Percentiles rank a stretch among this genome's conserved stretches.
phyloP scores from a whole-genome alignment of 2,113 vertebrate genomes.

The Dipodomys spectabilis region DNA sequence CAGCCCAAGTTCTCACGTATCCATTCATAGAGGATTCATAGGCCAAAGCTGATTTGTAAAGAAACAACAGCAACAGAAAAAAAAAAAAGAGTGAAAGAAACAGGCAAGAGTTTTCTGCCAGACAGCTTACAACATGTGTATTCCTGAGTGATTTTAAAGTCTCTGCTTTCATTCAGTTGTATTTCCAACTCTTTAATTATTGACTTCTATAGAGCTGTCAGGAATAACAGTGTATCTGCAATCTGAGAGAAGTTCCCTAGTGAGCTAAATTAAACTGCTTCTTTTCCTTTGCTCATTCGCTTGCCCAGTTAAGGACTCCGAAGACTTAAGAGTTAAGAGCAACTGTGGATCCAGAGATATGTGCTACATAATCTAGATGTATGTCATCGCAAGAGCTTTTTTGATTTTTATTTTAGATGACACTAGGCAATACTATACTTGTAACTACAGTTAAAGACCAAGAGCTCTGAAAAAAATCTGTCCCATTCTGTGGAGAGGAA shows the following conservation, averaged over 20 bases:
- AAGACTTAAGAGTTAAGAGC: slow-evolving; percentile 3
- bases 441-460: background rate
- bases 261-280: slow-evolving; percentile 25
- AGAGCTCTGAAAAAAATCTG: background rate
- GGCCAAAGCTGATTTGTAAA: slow-evolving; percentile 42
- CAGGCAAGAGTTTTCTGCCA: background rate
- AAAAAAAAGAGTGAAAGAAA: slow-evolving; percentile 47
- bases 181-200: slow-evolving; percentile 64
- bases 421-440: background rate
- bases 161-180: slow-evolving; percentile 52
- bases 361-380: background rate
- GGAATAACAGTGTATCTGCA: slow-evolving; percentile 37
- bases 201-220: slow-evolving; percentile 49
- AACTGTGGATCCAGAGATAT: background rate
- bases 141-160: slow-evolving; percentile 40
- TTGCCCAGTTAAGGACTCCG: background rate
- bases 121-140: background rate
- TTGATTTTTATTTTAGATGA: background rate
- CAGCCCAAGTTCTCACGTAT: background rate
- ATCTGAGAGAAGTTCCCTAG: slow-evolving; percentile 37
- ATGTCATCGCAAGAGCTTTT: background rate
- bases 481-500: background rate
- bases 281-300: slow-evolving; percentile 52
- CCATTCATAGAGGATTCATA: background rate
- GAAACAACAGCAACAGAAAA: background rate